Evolutionary conservation across 2,888 invertebrate genomes (phyloP), one percentile per base, ranked within the genome.

Genomic region (Eilema griseolum): DNA sequence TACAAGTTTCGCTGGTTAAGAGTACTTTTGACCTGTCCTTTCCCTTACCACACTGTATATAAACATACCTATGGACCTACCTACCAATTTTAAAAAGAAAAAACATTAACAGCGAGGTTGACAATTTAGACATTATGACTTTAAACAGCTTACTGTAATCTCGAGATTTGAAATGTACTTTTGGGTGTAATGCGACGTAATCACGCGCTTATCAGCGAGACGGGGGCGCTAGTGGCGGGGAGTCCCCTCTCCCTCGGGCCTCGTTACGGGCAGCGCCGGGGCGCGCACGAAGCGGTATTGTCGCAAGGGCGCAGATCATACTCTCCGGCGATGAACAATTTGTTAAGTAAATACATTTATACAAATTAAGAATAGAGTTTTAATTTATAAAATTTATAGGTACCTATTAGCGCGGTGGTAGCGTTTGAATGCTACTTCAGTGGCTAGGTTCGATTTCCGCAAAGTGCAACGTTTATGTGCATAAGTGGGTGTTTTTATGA

Each of bases 231-330:
- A 16, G 59, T 56, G 61, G 23, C 24, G 28, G 41, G 37, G 23
- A 56, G 28, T 16, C 66, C 33, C 14, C 52, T 16, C 20, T 77
- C 82, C 82, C 82, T 80, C 70, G 82, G 74, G 82, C 73, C 82
- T 82, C 82, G 82, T 81, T 76, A 82, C 69, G 69, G 66, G 57
- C 76, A 79, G 79, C 85, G 85, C 81, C 79, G 84, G 83, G 86
- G 82, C 84, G 85, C 84, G 85, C 84, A 84, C 88, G 83, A 86
- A 88, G 87, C 83, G 86, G 87, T 87, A 87, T 88, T 86, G 88
- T 87, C 83, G 83, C 20, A 23, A 28, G 67, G 67, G 37, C n/a
- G 37, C 61, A 23, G 4, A 26, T 60, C 46, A 65, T 57, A 52
- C 56, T 41, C 37, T 20, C 1, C 16, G 41, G 46, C 28, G 23